Evolutionary conservation across 1,140 invertebrate species (phyloP), one percentile per base, ranked within the genome.

Genomic region (Anastrepha ludens): DNA sequence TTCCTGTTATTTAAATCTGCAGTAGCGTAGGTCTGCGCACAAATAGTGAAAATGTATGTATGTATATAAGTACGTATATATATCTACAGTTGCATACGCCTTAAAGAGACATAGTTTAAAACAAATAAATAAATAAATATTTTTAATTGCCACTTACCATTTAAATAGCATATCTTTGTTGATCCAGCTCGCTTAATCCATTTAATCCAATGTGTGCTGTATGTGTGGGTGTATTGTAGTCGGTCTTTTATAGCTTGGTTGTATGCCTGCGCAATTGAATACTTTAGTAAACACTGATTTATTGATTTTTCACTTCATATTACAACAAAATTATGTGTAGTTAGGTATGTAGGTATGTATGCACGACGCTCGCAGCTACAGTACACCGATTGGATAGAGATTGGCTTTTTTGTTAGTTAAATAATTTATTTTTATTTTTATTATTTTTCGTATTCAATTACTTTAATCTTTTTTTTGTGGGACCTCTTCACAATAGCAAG

Each of bases 111-210:
- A 29, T 29, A 1, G 29, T 0, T 29, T 29, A 9, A 41, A 39
- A 4, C 29, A 41, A 9, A 67, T 8, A 50, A 13, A 74, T 74
- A 74, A 44, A 74, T 67, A 11, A 62, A 62, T 62, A 81, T 11
- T 81, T 55, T 55, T 11, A 17, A 81, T 55, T 9, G 20, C 5
- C n/a, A 81, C 74, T 81, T 11, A 81, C 74, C 74, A 74, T 41
- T 70, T 11, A 47, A n/a, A 41, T 29, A 15, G 7, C 47, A 74
- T 47, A 7, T 47, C 44, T 17, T 50, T 67, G 7, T 67, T 74
- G 65, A 7, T n/a, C 6, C 29, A 44, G 6, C n/a, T 9, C 9
- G 44, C 74, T 58, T 81, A 81, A 13, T 58, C 2, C 74, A 55
- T 81, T 55, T 29, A 29, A 55, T 81, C 8, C 47, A 78, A 20